Conservation (phyloP, 2,113 vertebrate genomes). For the Bubo scandiacus region DNA sequence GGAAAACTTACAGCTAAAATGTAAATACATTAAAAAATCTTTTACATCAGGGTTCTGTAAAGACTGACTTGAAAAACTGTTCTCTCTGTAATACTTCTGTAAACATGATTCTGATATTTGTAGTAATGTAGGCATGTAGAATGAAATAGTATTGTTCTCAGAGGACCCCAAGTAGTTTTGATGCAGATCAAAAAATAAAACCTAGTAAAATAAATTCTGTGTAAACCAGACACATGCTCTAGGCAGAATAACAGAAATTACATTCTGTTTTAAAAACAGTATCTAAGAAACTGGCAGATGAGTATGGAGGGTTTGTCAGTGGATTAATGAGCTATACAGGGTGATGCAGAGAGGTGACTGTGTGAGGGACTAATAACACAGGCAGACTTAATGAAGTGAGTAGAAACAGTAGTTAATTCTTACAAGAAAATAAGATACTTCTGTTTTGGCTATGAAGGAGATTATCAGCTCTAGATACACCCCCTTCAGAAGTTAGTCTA, state of each 20-base stretch:
- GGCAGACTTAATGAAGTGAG: not conserved
- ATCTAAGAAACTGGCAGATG: not conserved
- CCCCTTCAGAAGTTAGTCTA: not conserved
- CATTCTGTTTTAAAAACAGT: not conserved
- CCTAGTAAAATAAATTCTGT: not conserved
- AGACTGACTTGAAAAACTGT: not conserved
- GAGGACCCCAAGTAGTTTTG: not conserved
- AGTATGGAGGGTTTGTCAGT: rapidly evolving
- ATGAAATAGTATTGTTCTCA: not conserved
- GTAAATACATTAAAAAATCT: not conserved
- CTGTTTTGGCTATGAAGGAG: not conserved
- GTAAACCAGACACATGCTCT: not conserved
- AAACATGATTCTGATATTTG: not conserved
- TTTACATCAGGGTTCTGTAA: not conserved
- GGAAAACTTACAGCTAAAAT: not conserved
- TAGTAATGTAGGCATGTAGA: not conserved
- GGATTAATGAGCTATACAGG: not conserved
- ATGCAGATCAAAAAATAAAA: not conserved
- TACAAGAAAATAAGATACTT: not conserved
- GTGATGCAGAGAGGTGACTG: not conserved
- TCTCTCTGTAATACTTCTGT: not conserved
- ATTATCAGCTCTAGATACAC: not conserved
- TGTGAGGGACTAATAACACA: not conserved
- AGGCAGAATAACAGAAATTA: not conserved
- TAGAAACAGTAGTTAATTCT: not conserved